Evolutionary conservation across 2,888 invertebrate genomes (phyloP).

Genomic region (Ennomos erosarius): DNA sequence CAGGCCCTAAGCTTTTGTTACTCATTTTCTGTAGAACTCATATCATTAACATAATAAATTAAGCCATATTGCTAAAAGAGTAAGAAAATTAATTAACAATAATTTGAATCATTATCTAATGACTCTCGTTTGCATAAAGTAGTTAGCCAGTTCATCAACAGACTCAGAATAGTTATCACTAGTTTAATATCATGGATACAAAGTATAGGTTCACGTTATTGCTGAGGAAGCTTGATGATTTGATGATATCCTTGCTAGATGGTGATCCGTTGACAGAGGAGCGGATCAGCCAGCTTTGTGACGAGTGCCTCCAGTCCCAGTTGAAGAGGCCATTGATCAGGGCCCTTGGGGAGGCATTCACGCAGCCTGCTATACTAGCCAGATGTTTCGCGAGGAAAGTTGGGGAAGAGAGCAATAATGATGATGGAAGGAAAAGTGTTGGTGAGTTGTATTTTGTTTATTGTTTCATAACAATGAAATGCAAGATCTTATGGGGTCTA

Average conservation of each 20-base stretch:
- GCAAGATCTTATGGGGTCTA: no score
- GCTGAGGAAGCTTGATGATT: constrained; percentile 53
- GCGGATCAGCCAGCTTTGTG: constrained; percentile 89
- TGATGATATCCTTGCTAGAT: constrained; percentile 63
- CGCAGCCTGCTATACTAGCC: constrained; percentile 86
- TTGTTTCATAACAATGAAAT: no score
- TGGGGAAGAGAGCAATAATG: constrained; percentile 42
- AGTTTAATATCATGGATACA: constrained; percentile 26
- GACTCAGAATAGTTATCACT: neutral
- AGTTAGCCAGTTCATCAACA: neutral
- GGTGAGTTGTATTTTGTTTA: constrained; percentile 49
- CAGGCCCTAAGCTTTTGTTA: no score
- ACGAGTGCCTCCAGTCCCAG: constrained; percentile 88
- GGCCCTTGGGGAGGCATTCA: constrained; percentile 92
- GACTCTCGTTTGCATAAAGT: neutral
- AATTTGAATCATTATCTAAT: constrained; percentile 16
- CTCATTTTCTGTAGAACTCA: no score
- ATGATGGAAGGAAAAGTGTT: constrained; percentile 54
- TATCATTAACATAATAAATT: no score
- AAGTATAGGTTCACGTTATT: constrained; percentile 40
- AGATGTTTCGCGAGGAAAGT: constrained; percentile 87
- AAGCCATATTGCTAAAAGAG: no score
- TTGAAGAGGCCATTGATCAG: constrained; percentile 90
- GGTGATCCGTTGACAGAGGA: constrained; percentile 89
- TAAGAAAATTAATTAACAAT: neutral